phyloP scores from a whole-genome alignment of 1,140 invertebrate genomes.

The Drosophila sproati region DNA sequence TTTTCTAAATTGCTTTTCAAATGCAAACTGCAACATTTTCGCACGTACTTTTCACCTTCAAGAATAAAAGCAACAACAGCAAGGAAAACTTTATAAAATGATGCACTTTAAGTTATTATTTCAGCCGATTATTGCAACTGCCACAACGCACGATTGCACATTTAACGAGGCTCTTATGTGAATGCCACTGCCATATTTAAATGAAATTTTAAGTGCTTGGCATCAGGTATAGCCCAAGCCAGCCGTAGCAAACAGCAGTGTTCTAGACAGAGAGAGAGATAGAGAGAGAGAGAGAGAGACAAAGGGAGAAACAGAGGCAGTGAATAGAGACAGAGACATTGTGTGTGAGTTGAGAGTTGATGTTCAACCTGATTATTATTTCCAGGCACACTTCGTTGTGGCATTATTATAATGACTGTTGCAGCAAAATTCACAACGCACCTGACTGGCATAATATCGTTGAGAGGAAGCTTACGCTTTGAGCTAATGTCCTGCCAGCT shows the following conservation, averaged over 20 bases:
- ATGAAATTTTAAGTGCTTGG: conserved; percentile 77
- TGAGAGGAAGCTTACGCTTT: conserved; percentile 23
- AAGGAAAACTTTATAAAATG: conserved; percentile 65
- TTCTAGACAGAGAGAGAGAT: conserved; percentile 21
- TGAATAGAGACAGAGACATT: too few relatives aligned
- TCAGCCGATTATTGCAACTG: conserved; percentile 70
- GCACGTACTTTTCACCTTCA: conserved; percentile 53
- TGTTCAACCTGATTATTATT: conserved; percentile 74
- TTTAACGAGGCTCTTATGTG: conserved; percentile 59
- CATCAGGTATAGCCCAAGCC: conserved; percentile 31
- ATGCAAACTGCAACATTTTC: conserved; percentile 37
- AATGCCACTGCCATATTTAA: conserved; percentile 63
- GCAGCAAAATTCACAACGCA: conserved; percentile 83
- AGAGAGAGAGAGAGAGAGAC: background rate
- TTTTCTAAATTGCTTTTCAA: conserved; percentile 38
- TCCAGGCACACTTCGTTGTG: conserved; percentile 83
- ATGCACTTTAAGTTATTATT: conserved; percentile 80
- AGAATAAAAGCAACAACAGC: conserved; percentile 7
- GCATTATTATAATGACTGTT: conserved; percentile 84
- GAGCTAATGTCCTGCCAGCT: conserved; percentile 73
- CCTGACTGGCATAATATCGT: conserved; percentile 78
- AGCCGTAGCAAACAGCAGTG: conserved; percentile 38
- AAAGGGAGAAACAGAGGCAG: background rate
- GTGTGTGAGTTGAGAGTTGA: background rate
- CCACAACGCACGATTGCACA: conserved; percentile 77